Evolutionary conservation across 1,140 invertebrate genomes (phyloP).

Genomic region (Cydia fagiglandana): DNA sequence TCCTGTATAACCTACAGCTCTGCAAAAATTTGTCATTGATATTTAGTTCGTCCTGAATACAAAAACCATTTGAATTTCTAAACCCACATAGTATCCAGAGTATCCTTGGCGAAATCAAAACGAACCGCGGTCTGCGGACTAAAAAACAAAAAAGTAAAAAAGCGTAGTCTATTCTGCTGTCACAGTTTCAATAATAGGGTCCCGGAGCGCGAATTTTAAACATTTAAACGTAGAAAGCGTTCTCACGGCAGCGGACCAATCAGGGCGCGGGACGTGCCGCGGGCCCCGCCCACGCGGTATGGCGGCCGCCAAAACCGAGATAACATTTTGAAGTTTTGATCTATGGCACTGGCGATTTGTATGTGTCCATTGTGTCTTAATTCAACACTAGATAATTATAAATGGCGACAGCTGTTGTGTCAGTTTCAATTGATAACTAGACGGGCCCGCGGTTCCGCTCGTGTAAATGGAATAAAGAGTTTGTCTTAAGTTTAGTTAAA

Average conservation of each 20-base stretch:
- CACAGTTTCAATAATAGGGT: conserved; percentile 42
- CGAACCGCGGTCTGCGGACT: not conserved
- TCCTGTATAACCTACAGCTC: too few species aligned
- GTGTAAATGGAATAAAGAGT: too few species aligned
- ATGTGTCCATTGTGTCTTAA: conserved; percentile 1
- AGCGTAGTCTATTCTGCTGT: conserved; percentile 41
- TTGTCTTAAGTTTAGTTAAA: too few species aligned
- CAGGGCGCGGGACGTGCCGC: conserved; percentile 45
- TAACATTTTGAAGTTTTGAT: conserved; percentile 6
- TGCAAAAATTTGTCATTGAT: too few species aligned
- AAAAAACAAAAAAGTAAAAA: not conserved
- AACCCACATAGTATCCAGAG: not conserved
- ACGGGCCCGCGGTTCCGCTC: too few species aligned
- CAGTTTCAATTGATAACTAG: not conserved
- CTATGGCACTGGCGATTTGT: not conserved
- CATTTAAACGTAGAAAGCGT: conserved; percentile 5
- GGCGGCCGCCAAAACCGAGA: conserved; percentile 65
- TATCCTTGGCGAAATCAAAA: not conserved
- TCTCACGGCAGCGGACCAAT: conserved; percentile 52
- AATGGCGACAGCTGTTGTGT: not conserved
- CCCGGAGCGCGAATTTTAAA: conserved; percentile 40
- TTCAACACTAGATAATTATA: not conserved
- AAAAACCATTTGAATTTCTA: not conserved
- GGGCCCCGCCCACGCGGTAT: conserved; percentile 63
- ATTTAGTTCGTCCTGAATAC: not conserved